phyloP scores from a whole-genome alignment of 2,888 invertebrate species.

The Diloba caeruleocephala region DNA sequence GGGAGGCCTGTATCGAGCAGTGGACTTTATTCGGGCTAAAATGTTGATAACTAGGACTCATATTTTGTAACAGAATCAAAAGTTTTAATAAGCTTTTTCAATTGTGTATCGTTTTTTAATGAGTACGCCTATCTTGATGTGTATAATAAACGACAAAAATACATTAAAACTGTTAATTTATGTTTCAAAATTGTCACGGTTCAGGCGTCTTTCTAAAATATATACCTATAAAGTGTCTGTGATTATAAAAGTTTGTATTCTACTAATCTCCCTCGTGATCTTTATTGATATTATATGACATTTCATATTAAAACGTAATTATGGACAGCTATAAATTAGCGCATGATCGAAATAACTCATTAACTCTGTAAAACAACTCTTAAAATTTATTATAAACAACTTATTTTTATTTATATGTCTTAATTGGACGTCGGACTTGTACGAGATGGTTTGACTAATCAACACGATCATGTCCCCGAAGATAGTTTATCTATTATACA shows the following conservation, averaged over 20 bases:
- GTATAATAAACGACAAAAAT: slow-evolving; percentile 40
- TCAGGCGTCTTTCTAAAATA: slow-evolving; percentile 29
- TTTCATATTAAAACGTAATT: slow-evolving; percentile 52
- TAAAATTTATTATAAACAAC: slow-evolving; percentile 61
- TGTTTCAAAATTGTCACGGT: slow-evolving; percentile 47
- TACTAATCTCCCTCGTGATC: slow-evolving; percentile 51
- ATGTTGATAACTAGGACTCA: too few species aligned
- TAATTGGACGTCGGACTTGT: slow-evolving; percentile 67
- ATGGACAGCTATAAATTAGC: slow-evolving; percentile 62
- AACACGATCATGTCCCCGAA: slow-evolving; percentile 78
- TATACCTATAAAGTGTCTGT: slow-evolving; percentile 35
- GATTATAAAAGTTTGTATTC: slow-evolving; percentile 49
- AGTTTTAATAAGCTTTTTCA: not conserved
- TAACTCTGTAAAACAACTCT: slow-evolving; percentile 61
- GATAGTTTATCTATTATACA: slow-evolving; percentile 83
- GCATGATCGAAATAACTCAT: slow-evolving; percentile 61
- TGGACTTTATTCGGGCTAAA: too few species aligned
- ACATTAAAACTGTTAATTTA: slow-evolving; percentile 43
- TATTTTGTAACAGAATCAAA: not conserved
- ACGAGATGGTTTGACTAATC: slow-evolving; percentile 72
- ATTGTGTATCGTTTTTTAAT: slow-evolving; percentile 13
- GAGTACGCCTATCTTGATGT: slow-evolving; percentile 25
- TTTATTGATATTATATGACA: slow-evolving; percentile 55
- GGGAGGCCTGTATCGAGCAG: too few species aligned
- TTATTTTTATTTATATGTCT: slow-evolving; percentile 70